Conservation (phyloP, 2,888 invertebrate species). For the Diachrysia chrysitis region DNA sequence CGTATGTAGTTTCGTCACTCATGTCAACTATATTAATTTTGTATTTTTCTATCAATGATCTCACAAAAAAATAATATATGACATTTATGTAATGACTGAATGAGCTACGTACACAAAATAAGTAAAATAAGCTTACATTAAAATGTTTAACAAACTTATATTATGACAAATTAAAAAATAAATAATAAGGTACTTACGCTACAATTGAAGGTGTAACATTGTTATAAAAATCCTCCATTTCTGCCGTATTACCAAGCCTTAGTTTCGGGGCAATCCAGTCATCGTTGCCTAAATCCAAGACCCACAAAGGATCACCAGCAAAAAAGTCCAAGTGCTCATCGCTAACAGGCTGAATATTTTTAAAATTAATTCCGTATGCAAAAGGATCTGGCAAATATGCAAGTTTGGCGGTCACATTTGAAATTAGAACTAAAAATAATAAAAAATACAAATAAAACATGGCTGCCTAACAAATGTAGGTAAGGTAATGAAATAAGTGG, state of each 20-base stretch:
- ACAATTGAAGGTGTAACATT: slow-evolving; percentile 52
- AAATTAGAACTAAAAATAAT: slow-evolving; percentile 25
- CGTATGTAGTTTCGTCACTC: not conserved
- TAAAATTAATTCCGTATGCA: not conserved
- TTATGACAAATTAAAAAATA: too few relatives aligned
- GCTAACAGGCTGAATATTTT: not conserved
- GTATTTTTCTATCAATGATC: too few relatives aligned
- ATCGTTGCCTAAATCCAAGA: slow-evolving; percentile 62
- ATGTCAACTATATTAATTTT: too few relatives aligned
- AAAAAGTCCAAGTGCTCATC: slow-evolving; percentile 17
- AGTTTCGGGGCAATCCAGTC: slow-evolving; percentile 61
- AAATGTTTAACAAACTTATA: too few relatives aligned
- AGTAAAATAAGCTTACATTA: too few relatives aligned
- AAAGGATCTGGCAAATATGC: not conserved
- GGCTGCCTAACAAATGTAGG: slow-evolving; percentile 14
- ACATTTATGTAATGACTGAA: too few relatives aligned
- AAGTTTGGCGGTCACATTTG: slow-evolving; percentile 34
- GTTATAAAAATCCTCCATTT: slow-evolving; percentile 61
- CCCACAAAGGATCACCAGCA: slow-evolving; percentile 62
- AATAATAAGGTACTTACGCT: slow-evolving; percentile 50
- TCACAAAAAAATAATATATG: too few relatives aligned
- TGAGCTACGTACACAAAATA: too few relatives aligned
- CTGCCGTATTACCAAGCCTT: slow-evolving; percentile 54
- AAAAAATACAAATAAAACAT: slow-evolving; percentile 34
- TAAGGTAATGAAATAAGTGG: slow-evolving; percentile 33